Base-by-base conservation (phyloP, 2,888 invertebrate species). In the Diploptera punctata region DNA sequence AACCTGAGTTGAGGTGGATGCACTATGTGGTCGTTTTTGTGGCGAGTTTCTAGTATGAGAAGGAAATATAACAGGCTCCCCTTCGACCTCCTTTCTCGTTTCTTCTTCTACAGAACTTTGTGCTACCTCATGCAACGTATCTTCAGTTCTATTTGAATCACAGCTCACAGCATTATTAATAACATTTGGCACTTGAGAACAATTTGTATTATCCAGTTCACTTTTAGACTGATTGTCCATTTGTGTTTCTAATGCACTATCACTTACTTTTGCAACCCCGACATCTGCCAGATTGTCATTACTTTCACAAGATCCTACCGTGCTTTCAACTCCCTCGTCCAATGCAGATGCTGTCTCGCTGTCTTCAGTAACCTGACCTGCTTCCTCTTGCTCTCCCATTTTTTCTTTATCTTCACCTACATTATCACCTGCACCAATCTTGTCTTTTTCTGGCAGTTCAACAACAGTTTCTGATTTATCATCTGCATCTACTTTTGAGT, bases 1-100 rank as follows among this genome's bases (percentile, higher is more conserved):
- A 78, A 93, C 93, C 87, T 94, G 94, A 9, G 93, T 93, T 77
- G 92, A 91, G 60, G 92, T 92, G 44, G 92, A 91, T 76, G 93
- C 90, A 84, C 92, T 93, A 80, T 91, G 88, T 71, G 93, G 92
- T 83, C 92, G 85, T 82, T 90, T 90, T 74, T 88, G 87, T 43
- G 91, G 91, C 38, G 91, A 90, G 18, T 38, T 72, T 68, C 43
- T 69, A 29, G 31, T 24, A 24, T 21, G 52, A 2, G 60, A 33
- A 10, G 33, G 49, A 29, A 61, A 24, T 18, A 44, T 84, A 80
- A 76, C 80, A 81, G 78, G 77, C 78, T 78, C 81, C 79, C 77
- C 79, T 80, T 76, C 65, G 3, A 18, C 49, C n/a, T 67, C 67
- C 26, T 43, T 18, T 19, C 49, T 62, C 62, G 13, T 16, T 18